These are phyloP conservation scores for Tortricodes alternella DNA, from an alignment of 2,888 invertebrate species.

Conservation along the genomic window DNA sequence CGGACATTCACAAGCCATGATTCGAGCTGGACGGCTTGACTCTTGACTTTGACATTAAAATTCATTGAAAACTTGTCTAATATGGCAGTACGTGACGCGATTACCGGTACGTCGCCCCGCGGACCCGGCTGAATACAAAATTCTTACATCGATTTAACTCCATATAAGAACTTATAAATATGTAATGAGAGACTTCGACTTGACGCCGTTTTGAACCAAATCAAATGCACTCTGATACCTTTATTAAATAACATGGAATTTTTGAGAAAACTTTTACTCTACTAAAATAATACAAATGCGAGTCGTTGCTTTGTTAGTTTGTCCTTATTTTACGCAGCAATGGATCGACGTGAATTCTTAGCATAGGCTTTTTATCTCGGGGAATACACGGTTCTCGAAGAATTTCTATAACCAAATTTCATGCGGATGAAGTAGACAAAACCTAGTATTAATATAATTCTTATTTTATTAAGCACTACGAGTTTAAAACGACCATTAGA, in stretches of 20 bases:
- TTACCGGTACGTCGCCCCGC: constrained; percentile 41
- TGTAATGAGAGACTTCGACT: constrained; percentile 40
- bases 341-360: too few species aligned
- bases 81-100: constrained; percentile 55
- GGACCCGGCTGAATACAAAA: constrained; percentile 46
- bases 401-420: too few species aligned
- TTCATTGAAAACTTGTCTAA: constrained; percentile 66
- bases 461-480: too few species aligned
- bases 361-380: too few species aligned
- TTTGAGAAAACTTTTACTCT: constrained; percentile 2
- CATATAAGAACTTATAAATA: constrained; percentile 52
- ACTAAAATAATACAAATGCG: constrained; percentile 26
- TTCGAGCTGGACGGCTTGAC: constrained; percentile 33
- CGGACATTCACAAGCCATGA: constrained; percentile 34
- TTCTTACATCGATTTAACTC: constrained; percentile 52
- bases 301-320: too few species aligned
- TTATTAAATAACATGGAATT: constrained; percentile 35
- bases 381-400: too few species aligned
- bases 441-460: too few species aligned
- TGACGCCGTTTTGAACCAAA: constrained; percentile 31
- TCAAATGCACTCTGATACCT: constrained; percentile 40
- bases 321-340: too few species aligned
- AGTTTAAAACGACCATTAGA: too few species aligned
- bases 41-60: constrained; percentile 56
- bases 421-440: too few species aligned